Evolutionary conservation across 2,113 vertebrate genomes (phyloP).

Genomic region (Otocyon megalotis): DNA sequence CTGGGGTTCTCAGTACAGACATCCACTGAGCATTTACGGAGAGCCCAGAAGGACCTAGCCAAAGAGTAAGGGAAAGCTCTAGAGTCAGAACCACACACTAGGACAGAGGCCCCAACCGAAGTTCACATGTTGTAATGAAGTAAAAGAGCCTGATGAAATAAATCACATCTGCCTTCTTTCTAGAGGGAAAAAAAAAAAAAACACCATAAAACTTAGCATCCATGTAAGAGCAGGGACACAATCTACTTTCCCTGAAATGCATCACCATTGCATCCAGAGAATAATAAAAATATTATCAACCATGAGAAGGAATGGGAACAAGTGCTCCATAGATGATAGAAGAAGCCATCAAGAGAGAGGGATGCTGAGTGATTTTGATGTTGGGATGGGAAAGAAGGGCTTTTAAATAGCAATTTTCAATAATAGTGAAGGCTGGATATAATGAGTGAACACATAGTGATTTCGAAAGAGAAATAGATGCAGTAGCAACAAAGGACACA

Average conservation of each 20-base stretch:
- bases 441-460: background rate
- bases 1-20: fast-evolving
- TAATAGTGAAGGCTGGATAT: background rate
- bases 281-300: background rate
- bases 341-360: background rate
- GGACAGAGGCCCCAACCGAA: background rate
- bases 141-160: background rate
- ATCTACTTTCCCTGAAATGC: background rate
- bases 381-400: background rate
- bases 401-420: background rate
- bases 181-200: background rate
- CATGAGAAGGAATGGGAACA: background rate
- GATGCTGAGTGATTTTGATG: too few species aligned
- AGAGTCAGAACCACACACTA: background rate
- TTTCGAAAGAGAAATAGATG: background rate
- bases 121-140: background rate
- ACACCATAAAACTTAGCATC: too few species aligned
- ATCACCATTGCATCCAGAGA: background rate
- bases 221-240: background rate
- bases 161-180: background rate
- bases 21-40: fast-evolving
- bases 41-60: background rate
- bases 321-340: background rate
- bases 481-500: background rate
- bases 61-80: background rate